Evolutionary conservation across 1,140 invertebrate species (phyloP), one percentile per base, ranked within the genome.

Genomic region (Diplogasteroides magnus): DNA sequence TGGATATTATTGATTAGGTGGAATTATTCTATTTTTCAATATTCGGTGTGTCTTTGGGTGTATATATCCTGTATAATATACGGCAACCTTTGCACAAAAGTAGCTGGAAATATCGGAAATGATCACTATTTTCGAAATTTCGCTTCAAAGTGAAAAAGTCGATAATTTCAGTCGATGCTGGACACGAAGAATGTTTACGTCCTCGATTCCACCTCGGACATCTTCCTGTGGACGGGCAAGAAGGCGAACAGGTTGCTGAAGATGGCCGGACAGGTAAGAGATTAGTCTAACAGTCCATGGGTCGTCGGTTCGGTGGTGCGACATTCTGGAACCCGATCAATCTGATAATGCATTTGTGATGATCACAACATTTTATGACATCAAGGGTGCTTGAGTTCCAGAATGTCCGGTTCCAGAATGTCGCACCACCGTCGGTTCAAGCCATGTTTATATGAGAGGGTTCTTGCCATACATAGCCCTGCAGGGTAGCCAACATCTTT

Each of bases 201-300:
- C 82, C 86, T 99, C 27, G 97, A 99, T 83, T 96, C 93, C 81
- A 90, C 90, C 78, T 86, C 90, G 32, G 97, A 98, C 84, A 88
- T 98, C n/a, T 99, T 96, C 86, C 92, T 98, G 14, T 99, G 96
- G 92, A 94, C 98, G 86, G 96, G 97, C 2, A 94, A 96, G 83
- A 98, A 98, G 83, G 98, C 96, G 0, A 96, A 95, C 0, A 86
- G 94, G 65, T 84, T 99, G 67, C 91, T 98, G 0, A 88, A 95
- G 71, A 94, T 95, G 56, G 97, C 97, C 6, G 79, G 81, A 62
- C 79, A 77, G 77, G 75, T 77, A 64, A 61, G 29, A 25, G 13
- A 57, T 26, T 23, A 23, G 26, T 25, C 61, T 14, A 61, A 61
- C n/a, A n/a, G n/a, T n/a, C n/a, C n/a, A n/a, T n/a, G n/a, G n/a